These are phyloP conservation scores for Crioceris asparagi DNA, from an alignment of 2,888 invertebrate genomes.

Conservation along the genomic window DNA sequence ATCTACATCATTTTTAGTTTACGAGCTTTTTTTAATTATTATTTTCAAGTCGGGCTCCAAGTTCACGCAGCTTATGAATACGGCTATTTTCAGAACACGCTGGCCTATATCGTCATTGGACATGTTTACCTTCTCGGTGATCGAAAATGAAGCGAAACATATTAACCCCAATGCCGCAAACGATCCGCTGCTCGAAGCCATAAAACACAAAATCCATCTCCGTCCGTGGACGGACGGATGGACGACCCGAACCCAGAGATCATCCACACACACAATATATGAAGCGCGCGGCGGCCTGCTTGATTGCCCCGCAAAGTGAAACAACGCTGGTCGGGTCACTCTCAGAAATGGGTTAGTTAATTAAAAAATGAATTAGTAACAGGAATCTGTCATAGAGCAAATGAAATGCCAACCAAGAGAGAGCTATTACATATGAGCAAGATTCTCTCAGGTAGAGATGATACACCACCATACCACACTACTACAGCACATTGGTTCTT, in stretches of 20 bases:
- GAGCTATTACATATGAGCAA: conserved; percentile 30
- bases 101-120: too few species aligned
- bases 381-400: conserved; percentile 38
- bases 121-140: too few species aligned
- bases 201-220: conserved; percentile 29
- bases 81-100: too few species aligned
- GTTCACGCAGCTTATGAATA: too few species aligned
- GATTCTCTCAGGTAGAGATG: too few species aligned
- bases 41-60: too few species aligned
- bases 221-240: conserved; percentile 12
- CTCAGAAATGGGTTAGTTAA: conserved; percentile 33
- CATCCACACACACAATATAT: background rate
- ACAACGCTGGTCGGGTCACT: conserved; percentile 26
- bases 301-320: conserved; percentile 21
- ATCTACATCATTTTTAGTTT: too few species aligned
- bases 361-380: conserved; percentile 40
- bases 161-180: conserved; percentile 10
- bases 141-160: conserved; percentile 9
- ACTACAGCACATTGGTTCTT: too few species aligned
- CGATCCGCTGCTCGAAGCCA: conserved; percentile 22
- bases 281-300: conserved; percentile 17
- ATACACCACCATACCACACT: too few species aligned
- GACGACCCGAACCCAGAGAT: background rate
- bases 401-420: conserved; percentile 38
- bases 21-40: too few species aligned